phyloP scores from a whole-genome alignment of 2,113 vertebrate genomes.

The Enhydra lutris region DNA sequence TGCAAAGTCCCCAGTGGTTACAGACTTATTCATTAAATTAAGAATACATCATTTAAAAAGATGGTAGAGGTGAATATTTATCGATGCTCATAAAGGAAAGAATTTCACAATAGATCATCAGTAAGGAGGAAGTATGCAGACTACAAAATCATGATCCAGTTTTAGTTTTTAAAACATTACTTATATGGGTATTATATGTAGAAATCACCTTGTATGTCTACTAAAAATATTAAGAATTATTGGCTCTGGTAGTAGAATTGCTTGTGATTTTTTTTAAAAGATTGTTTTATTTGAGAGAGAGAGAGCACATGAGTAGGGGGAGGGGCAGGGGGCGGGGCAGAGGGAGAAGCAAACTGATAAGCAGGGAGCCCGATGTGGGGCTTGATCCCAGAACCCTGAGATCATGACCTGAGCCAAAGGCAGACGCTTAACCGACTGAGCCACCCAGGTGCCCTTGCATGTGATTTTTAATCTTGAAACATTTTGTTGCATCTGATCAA shows the following conservation, averaged over 20 bases:
- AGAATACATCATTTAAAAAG: neutral
- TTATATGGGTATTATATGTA: neutral
- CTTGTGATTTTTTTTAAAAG: neutral
- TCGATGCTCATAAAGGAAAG: neutral
- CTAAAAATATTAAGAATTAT: neutral
- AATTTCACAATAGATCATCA: neutral
- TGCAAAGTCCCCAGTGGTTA: neutral
- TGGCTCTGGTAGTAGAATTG: neutral
- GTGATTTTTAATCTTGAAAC: neutral
- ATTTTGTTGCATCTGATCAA: neutral
- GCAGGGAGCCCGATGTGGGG: too few species aligned
- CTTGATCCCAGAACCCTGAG: too few species aligned
- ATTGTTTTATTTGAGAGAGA: too few species aligned
- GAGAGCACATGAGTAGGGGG: too few species aligned
- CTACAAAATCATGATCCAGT: neutral
- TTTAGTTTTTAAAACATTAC: slow-evolving; percentile 10
- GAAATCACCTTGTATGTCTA: neutral
- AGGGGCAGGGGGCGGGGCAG: too few species aligned
- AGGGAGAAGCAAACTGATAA: too few species aligned
- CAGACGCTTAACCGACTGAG: too few species aligned
- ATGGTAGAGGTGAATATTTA: neutral
- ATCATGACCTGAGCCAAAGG: too few species aligned
- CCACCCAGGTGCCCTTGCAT: neutral
- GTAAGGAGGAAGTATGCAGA: neutral
- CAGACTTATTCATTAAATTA: neutral